phyloP scores from a whole-genome alignment of 2,797 vertebrate species.

The Ambastaia sidthimunki region DNA sequence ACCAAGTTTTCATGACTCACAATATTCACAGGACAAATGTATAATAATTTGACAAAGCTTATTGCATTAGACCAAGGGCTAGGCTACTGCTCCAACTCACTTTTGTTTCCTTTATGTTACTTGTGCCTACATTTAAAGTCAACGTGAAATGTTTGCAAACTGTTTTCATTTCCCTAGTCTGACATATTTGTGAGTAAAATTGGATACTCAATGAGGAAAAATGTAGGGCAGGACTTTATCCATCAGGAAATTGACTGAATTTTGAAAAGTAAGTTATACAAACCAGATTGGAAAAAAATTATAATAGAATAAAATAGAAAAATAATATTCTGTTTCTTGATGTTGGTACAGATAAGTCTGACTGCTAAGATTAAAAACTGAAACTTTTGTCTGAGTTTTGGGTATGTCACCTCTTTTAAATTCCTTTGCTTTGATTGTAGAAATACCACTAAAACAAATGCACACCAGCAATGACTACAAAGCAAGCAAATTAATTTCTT shows the following conservation, averaged over 20 bases:
- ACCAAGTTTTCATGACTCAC: too few relatives aligned
- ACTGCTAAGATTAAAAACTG: slow-evolving; percentile 1
- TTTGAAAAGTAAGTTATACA: background rate
- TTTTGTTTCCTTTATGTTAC: background rate
- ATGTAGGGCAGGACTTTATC: background rate
- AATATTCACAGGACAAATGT: background rate
- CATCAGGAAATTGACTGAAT: background rate
- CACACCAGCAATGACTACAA: slow-evolving; percentile 1
- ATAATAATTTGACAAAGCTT: background rate
- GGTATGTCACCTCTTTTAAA: slow-evolving; percentile 10
- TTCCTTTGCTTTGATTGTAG: slow-evolving; percentile 18
- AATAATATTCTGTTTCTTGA: too few relatives aligned
- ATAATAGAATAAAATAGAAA: too few relatives aligned
- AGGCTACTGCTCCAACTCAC: background rate
- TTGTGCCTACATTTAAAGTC: too few relatives aligned
- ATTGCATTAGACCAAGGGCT: too few relatives aligned
- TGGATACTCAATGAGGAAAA: background rate
- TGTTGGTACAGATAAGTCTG: background rate
- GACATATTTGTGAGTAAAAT: background rate
- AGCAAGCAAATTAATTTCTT: slow-evolving; percentile 21
- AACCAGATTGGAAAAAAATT: background rate
- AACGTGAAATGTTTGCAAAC: too few relatives aligned
- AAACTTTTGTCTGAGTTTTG: slow-evolving; percentile 29
- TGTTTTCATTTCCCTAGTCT: background rate
- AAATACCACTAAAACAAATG: slow-evolving; percentile 10